These are phyloP conservation scores for Drosophila pseudotakahashii DNA, from an alignment of 2,888 invertebrate genomes.

Conservation along the genomic window DNA sequence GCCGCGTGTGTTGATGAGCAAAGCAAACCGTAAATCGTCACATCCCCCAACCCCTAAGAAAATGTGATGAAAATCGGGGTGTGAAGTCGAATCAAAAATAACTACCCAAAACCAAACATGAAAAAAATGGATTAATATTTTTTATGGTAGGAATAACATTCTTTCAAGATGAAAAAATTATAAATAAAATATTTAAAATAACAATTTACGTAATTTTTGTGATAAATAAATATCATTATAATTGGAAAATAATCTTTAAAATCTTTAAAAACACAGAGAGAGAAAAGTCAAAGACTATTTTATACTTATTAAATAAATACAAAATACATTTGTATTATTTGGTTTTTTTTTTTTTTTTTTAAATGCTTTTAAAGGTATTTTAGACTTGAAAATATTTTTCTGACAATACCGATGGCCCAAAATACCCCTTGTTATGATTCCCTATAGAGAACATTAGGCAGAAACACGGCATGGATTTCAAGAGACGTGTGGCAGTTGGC, in stretches of 20 bases:
- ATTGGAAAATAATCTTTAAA: too few relatives aligned
- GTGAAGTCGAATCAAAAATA: conserved; percentile 10
- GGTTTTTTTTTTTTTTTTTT: too few relatives aligned
- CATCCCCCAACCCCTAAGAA: conserved; percentile 39
- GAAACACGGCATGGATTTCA: conserved; percentile 74
- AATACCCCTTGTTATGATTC: neutral
- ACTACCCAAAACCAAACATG: neutral
- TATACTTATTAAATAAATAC: too few relatives aligned
- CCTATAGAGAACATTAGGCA: neutral
- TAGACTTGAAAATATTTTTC: neutral
- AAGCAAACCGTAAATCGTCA: conserved; percentile 77
- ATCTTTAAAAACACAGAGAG: too few relatives aligned
- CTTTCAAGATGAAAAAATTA: too few relatives aligned
- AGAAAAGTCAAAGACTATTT: too few relatives aligned
- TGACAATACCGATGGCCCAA: neutral
- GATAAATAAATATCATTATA: too few relatives aligned
- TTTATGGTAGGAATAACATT: too few relatives aligned
- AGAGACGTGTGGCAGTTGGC: conserved; percentile 65
- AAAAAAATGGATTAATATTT: neutral
- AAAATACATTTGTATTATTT: too few relatives aligned
- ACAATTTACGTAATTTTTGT: too few relatives aligned
- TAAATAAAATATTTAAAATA: too few relatives aligned
- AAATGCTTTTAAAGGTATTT: too few relatives aligned
- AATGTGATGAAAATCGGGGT: neutral
- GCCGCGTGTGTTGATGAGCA: conserved; percentile 75